Base-by-base conservation (phyloP, 1,140 invertebrate species). In the Habropoda laboriosa region DNA sequence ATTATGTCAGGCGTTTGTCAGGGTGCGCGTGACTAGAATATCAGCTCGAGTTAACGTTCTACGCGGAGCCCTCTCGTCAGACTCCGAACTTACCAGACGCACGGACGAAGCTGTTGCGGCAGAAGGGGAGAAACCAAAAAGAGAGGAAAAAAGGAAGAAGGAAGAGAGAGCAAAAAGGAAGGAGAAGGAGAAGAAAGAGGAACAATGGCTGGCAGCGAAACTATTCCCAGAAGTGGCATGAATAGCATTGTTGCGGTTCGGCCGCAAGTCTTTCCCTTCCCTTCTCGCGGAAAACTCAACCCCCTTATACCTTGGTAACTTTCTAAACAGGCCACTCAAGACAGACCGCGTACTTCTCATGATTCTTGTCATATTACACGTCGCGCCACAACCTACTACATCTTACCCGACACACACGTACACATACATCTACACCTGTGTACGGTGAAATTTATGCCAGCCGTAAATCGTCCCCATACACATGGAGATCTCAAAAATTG, bases 151-250 rank as follows among this genome's bases (percentile, higher is more conserved):
- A 58, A n/a, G n/a, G n/a, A n/a, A n/a, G n/a, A n/a, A n/a, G 30
- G 24, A 51, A 13, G 5, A 4, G n/a, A n/a, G n/a, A n/a, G n/a
- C n/a, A n/a, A n/a, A n/a, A n/a, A n/a, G n/a, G n/a, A n/a, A n/a
- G n/a, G n/a, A n/a, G 30, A 45, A 16, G 13, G 38, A 49, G 55
- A 49, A 60, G 30, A 32, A 51, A 13, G 5, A 4, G n/a, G 35
- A 61, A 61, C 75, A 77, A 77, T 58, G 38, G 55, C 13, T 53
- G 49, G 67, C 35, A 30, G 67, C 67, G 42, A 67, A 79, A 79
- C 75, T 81, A 79, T 81, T 79, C 75, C 47, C 80, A 66, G 60
- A 72, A 79, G 80, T 79, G 51, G 51, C 64, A 51, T 67, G 75
- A 81, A 81, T 79, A 53, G 67, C 67, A 66, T 72, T 72, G 80